Base-by-base conservation (phyloP, 2,888 invertebrate genomes). In the Kryphioiulus occultus region DNA sequence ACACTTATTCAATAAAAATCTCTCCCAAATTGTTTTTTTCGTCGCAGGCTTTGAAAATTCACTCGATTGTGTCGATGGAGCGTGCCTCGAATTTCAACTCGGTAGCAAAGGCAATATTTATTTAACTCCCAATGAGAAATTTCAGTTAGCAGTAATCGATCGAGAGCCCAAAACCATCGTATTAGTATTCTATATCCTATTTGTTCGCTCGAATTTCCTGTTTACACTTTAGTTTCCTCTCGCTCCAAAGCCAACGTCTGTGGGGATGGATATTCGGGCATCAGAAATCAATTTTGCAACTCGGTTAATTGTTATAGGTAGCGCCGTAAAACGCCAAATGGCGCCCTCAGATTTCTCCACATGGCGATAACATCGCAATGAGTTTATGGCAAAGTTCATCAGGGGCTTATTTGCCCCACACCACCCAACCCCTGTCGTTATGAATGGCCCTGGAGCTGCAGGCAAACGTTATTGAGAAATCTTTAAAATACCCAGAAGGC, bases 151-250 rank as follows among this genome's bases (percentile, higher is more conserved):
- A 0, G 68, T 68, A 68, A 68, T 68, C 68, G 68, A 68, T 68
- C 68, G 68, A 68, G 68, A 5, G 10, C 22, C 35, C 68, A 26
- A 68, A 68, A 68, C 68, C 68, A 26, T 68, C 26, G 26, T 26
- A 68, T 68, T 68, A 68, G 68, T 68, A 68, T 68, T 68, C 68
- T 26, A 68, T 68, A 68, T 68, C 68, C 68, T 68, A 26, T 68
- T 68, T 26, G 68, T 26, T 68, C 68, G 68, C 68, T 68, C 68
- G 68, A 68, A 68, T 68, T 68, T 68, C 68, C 68, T 68, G 68
- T 68, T 68, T 68, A 68, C 68, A 68, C 68, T 68, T 68, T 68
- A 68, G 68, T 68, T 68, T 68, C 68, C 68, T 26, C 22, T 22
- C 68, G 68, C 68, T 1, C 7, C 26, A 68, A 68, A 26, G 26